Evolutionary conservation across 1,140 invertebrate species (phyloP), one percentile per base, ranked within the genome.

Genomic region (Drosophila bocqueti): DNA sequence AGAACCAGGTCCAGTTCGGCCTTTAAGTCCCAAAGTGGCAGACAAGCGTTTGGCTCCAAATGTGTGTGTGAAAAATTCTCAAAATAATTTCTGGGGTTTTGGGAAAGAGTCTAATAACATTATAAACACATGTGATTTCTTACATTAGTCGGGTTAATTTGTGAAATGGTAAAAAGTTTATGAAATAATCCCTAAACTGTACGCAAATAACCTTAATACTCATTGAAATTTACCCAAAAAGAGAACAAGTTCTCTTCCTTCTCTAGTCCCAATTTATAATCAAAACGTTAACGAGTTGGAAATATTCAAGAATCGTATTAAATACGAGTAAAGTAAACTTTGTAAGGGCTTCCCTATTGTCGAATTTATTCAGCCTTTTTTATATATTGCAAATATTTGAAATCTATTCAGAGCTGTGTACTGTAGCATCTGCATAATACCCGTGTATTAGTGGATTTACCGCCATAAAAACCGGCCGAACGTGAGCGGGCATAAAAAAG

Each of bases 401-500:
- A 76, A 57, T 57, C 49, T 45, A 78, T 78, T 52, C 57, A 74
- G 54, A 64, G 21, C 40, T 29, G 13, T 24, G n/a, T 24, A 29
- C 72, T 40, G 31, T 57, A 34, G 24, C 67, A 76, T 65, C 60
- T 75, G 72, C 49, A 75, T 75, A 63, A 61, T 85, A 54, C 60
- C 72, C 78, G 67, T 74, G 83, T 77, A 80, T 80, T 79, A 80
- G 69, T 78, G 58, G 63, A 78, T 77, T 81, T 63, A 24, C 36
- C 36, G 61, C 66, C 67, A 81, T 84, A 85, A 84, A 86, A 83
- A 83, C 18, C 47, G 65, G 60, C 63, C 69, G 77, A 72, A 81
- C 77, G 78, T 87, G 81, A 66, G 77, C 65, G 66, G 61, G 71
- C 69, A 87, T 87, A 89, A 75, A 90, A 87, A 89, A 89, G 76